Base-by-base conservation (phyloP, 2,797 vertebrate species). In the Numenius phaeopus region DNA sequence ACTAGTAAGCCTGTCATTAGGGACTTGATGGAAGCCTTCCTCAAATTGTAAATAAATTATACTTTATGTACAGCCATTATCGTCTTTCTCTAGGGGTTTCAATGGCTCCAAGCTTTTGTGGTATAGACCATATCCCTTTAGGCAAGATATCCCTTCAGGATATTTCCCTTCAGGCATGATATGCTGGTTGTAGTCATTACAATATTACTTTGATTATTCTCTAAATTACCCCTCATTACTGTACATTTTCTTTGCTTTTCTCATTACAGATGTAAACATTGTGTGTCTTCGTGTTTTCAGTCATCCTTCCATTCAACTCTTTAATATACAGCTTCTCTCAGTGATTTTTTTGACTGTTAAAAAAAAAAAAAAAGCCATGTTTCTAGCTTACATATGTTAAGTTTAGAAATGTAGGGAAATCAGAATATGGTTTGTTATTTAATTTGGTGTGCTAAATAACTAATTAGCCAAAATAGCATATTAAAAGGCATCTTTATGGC, bases 11-110 rank as follows among this genome's bases (percentile, higher is more conserved):
- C 34, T 95, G 82, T 95, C 97, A 95, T 94, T 91, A 95, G 97
- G 94, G 97, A 97, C 79, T 85, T 87, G 94, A 96, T 93, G 83
- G 94, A 95, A 97, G 67, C 76, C 92, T 93, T 95, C 89, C 61
- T 95, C 91, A 97, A 97, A 97, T 40, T 87, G 90, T 97, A 98
- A 98, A 97, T 97, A 97, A 97, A 97, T 97, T 97, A 97, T 96
- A 95, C 89, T 93, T 95, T 97, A 94, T 97, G 96, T 97, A 97
- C 29, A 0, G 27, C 89, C 94, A 96, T 97, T 97, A 97, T 89
- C 65, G n/a, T 94, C 64, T 89, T 95, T 94, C 97, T 97, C 97
- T 86, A 66, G 97, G 88, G 96, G 75, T 94, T 97, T 97, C 87
- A 92, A 61, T 93, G 93, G 85, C 95, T 96, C 82, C 89, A 93